Conservation (phyloP, 2,888 invertebrate genomes). For the Embidobia sp. region DNA sequence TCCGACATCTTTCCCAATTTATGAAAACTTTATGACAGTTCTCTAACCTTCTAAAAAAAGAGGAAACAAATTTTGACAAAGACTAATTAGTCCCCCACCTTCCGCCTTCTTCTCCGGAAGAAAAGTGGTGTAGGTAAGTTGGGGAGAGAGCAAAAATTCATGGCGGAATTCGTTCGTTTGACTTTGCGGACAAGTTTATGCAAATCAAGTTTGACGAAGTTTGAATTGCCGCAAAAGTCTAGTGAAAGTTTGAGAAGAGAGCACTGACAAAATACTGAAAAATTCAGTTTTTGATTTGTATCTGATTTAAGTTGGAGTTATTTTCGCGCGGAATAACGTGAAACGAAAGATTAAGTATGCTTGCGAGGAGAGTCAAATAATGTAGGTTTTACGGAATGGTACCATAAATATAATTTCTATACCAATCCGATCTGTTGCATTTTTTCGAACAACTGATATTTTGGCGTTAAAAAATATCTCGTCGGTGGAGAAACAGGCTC, state of each 20-base stretch:
- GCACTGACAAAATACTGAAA: conserved; percentile 30
- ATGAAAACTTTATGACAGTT: too few relatives aligned
- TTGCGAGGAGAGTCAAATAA: conserved; percentile 3
- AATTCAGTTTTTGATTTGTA: conserved; percentile 36
- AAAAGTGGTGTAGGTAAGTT: neutral
- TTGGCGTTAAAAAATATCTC: too few relatives aligned
- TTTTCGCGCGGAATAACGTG: neutral
- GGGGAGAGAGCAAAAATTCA: neutral
- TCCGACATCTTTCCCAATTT: too few relatives aligned
- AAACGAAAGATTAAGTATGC: conserved; percentile 6
- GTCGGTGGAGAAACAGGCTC: conserved; percentile 3
- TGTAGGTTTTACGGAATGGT: neutral
- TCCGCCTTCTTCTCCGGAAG: too few relatives aligned
- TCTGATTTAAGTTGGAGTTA: conserved; percentile 27
- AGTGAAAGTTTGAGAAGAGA: conserved; percentile 24
- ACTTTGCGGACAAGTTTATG: conserved; percentile 33
- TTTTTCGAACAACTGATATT: too few relatives aligned
- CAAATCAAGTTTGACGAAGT: conserved; percentile 37
- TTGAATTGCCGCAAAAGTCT: conserved; percentile 39
- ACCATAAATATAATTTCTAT: too few relatives aligned
- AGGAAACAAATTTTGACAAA: too few relatives aligned
- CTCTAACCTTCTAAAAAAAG: too few relatives aligned
- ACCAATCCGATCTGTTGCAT: too few relatives aligned
- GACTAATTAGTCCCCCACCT: too few relatives aligned
- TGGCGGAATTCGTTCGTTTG: conserved; percentile 11